These are phyloP conservation scores for Drosophila glabriapex DNA, from an alignment of 2,888 invertebrate species.

Conservation along the genomic window DNA sequence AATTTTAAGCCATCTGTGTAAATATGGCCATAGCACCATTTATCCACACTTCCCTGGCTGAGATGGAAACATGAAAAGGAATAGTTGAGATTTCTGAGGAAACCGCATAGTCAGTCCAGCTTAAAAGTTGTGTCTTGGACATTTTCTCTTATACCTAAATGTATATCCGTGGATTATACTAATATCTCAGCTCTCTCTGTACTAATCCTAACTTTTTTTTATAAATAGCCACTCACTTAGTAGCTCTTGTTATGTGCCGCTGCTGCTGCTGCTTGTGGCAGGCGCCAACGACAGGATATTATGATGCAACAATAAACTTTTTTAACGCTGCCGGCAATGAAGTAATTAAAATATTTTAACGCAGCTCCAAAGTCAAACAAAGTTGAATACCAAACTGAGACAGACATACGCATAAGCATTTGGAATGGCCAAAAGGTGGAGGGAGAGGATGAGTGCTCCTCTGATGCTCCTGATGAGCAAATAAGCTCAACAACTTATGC, in stretches of 20 bases:
- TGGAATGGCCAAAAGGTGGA: background rate
- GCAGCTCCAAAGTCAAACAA: slow-evolving; percentile 61
- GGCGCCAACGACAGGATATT: slow-evolving; percentile 49
- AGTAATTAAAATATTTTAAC: slow-evolving; percentile 71
- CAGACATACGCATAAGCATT: slow-evolving; percentile 10
- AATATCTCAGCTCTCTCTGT: background rate
- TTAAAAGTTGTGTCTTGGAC: background rate
- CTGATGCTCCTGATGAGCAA: slow-evolving; percentile 22
- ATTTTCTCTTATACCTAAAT: background rate
- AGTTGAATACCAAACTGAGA: slow-evolving; percentile 36
- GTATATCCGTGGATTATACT: background rate
- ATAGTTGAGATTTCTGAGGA: background rate
- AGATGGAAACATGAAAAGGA: background rate
- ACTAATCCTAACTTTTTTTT: slow-evolving; percentile 14
- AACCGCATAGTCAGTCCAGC: background rate
- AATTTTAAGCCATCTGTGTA: no score
- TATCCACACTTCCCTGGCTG: background rate
- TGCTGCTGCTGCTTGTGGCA: slow-evolving; percentile 52
- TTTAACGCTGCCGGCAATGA: slow-evolving; percentile 64
- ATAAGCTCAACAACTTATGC: slow-evolving; percentile 31
- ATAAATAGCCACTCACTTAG: background rate
- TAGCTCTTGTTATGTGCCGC: slow-evolving; percentile 22
- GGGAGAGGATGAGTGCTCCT: background rate
- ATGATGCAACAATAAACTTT: slow-evolving; percentile 68
- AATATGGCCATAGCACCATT: background rate